These are phyloP conservation scores for Oreortyx pictus DNA, from an alignment of 2,797 vertebrate genomes.

Conservation along the genomic window DNA sequence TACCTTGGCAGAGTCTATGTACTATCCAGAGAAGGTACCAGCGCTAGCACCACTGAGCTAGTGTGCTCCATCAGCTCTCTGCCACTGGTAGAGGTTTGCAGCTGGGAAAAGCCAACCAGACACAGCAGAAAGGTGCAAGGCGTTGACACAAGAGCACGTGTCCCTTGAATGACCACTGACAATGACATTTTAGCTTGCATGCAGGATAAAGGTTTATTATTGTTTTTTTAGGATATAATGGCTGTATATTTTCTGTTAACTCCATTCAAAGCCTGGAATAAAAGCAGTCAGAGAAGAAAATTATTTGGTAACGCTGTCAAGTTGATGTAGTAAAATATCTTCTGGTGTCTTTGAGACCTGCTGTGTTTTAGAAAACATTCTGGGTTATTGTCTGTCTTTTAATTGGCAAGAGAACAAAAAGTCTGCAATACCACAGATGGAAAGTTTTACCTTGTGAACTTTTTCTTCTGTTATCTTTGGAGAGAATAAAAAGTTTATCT, in stretches of 20 bases:
- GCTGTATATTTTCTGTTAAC: background rate
- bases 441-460: background rate
- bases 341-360: conserved; percentile 1
- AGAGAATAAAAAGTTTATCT: background rate
- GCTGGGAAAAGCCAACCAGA: background rate
- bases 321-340: background rate
- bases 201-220: background rate
- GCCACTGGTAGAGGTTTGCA: background rate
- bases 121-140: background rate
- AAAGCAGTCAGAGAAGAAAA: background rate
- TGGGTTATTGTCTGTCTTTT: background rate
- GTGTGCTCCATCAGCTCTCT: rapidly evolving
- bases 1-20: background rate
- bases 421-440: background rate
- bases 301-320: background rate
- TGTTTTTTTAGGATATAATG: background rate
- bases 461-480: background rate
- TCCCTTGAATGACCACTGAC: background rate
- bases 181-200: background rate
- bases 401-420: background rate
- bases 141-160: background rate
- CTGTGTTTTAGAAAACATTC: conserved; percentile 6
- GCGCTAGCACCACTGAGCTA: background rate
- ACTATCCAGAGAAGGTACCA: background rate
- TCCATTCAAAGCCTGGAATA: background rate